Base-by-base conservation (phyloP, 2,797 vertebrate genomes). In the Microhierax caerulescens region DNA sequence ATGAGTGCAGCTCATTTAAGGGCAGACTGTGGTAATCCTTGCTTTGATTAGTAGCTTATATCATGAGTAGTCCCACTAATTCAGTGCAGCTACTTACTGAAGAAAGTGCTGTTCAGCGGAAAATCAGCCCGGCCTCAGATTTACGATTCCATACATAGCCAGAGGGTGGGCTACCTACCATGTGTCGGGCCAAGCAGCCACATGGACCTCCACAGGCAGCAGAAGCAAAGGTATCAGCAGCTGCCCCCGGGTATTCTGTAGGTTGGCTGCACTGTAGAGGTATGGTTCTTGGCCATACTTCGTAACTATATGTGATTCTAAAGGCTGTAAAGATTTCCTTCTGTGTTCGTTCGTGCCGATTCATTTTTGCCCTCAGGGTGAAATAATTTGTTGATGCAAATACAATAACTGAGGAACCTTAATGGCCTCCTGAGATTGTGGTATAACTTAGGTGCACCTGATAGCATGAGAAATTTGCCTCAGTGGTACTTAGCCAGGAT, bases 41-140 rank as follows among this genome's bases (percentile, higher is more conserved):
- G 57, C 87, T 95, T 92, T 94, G 94, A 95, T 97, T 86, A 79
- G 73, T 23, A 70, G 59, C 80, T 94, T 76, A 39, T 70, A 65
- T 75, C 76, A 23, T 4, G 61, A 90, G 54, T 43, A 53, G 41
- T 70, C 25, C 30, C 82, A 45, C 87, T 79, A 48, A 86, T 60
- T 95, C 76, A 3, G 2, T 28, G 34, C 50, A 69, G 51, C 27
- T 43, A 24, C 53, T 69, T 51, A 16, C 25, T 64, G 28, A 60
- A 78, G 39, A 54, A 86, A 88, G n/a, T 16, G 28, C 36, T 51
- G n/a, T 68, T 85, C 47, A 12, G 39, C 4, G 7, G 64, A 34
- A 85, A 87, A 74, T 45, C 45, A 78, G 63, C 69, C n/a, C 53
- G 67, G 27, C 9, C 10, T 64, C 7, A 5, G 50, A 57, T n/a